These are phyloP conservation scores for Philaethria dido DNA, from an alignment of 2,888 invertebrate genomes.

Conservation along the genomic window DNA sequence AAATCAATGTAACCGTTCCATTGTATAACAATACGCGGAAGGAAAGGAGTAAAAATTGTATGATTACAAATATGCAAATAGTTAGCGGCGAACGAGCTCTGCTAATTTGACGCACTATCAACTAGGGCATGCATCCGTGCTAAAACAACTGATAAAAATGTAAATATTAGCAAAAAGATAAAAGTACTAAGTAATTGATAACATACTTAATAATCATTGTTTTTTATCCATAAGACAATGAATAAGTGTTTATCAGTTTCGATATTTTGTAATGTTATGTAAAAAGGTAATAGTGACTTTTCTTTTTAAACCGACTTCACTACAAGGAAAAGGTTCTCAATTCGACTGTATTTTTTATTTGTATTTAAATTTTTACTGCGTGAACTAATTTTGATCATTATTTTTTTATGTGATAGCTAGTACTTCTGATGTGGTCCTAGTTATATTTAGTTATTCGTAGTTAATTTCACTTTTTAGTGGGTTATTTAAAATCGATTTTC, in stretches of 20 bases:
- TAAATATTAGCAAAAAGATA: constrained; percentile 60
- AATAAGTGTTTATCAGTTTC: neutral
- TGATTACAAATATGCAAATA: constrained; percentile 49
- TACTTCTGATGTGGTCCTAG: too few relatives aligned
- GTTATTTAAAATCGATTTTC: too few relatives aligned
- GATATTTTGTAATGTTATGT: too few relatives aligned
- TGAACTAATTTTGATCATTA: too few relatives aligned
- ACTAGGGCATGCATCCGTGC: constrained; percentile 72
- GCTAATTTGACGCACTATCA: constrained; percentile 57
- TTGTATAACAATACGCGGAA: constrained; percentile 30
- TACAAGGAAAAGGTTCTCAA: too few relatives aligned
- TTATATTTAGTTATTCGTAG: too few relatives aligned
- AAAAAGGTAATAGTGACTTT: too few relatives aligned
- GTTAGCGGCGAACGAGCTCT: constrained; percentile 44
- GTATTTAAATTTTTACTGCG: too few relatives aligned
- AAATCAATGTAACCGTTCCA: constrained; percentile 10
- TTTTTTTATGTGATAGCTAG: too few relatives aligned
- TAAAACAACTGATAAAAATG: constrained; percentile 67
- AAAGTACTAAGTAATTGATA: constrained; percentile 31
- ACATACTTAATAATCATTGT: neutral
- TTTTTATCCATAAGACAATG: neutral
- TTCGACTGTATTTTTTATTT: too few relatives aligned
- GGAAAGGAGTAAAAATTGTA: constrained; percentile 39
- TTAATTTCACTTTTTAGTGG: too few relatives aligned
- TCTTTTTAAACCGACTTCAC: too few relatives aligned